Percentiles rank a stretch among this genome's conserved stretches.
phyloP scores from a whole-genome alignment of 2,888 invertebrate genomes.

The Hybos culiciformis region DNA sequence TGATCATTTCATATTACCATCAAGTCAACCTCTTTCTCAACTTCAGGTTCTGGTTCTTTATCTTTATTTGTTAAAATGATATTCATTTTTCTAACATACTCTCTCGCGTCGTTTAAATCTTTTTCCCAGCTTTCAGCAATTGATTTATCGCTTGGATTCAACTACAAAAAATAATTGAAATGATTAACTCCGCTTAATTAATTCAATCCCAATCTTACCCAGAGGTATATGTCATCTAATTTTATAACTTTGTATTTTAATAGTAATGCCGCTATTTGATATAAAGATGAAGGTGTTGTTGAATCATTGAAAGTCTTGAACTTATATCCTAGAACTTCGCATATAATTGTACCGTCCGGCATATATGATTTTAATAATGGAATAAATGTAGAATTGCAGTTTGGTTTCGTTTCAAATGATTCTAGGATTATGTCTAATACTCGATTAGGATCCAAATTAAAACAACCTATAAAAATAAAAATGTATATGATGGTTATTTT shows the following conservation, averaged over 20 bases:
- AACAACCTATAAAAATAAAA: constrained; percentile 61
- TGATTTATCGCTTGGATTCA: constrained; percentile 71
- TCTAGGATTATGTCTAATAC: constrained; percentile 93
- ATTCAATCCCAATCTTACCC: constrained; percentile 48
- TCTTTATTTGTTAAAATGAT: constrained; percentile 69
- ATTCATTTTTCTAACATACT: constrained; percentile 75
- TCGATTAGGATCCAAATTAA: constrained; percentile 96
- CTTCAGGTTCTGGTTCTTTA: constrained; percentile 55
- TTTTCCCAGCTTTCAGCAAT: constrained; percentile 72
- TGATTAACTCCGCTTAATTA: not conserved
- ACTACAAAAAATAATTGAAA: constrained; percentile 37
- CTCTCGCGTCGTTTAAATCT: constrained; percentile 67
- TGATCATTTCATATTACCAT: constrained; percentile 37
- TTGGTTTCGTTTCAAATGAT: constrained; percentile 81
- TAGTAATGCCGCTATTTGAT: constrained; percentile 78
- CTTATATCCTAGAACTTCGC: constrained; percentile 92
- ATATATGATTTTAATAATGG: constrained; percentile 77
- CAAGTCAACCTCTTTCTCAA: constrained; percentile 54
- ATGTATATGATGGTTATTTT: constrained; percentile 1
- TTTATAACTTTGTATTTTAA: constrained; percentile 76
- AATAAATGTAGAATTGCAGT: constrained; percentile 68
- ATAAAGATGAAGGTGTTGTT: constrained; percentile 66
- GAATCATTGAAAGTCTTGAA: constrained; percentile 52
- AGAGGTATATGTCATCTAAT: constrained; percentile 78
- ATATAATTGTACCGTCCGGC: constrained; percentile 74